A percentile compares a stretch with the other conserved stretches of the same genome.
These are phyloP conservation scores for Hololepta plana DNA, from an alignment of 2,888 invertebrate genomes.

Conservation along the genomic window DNA sequence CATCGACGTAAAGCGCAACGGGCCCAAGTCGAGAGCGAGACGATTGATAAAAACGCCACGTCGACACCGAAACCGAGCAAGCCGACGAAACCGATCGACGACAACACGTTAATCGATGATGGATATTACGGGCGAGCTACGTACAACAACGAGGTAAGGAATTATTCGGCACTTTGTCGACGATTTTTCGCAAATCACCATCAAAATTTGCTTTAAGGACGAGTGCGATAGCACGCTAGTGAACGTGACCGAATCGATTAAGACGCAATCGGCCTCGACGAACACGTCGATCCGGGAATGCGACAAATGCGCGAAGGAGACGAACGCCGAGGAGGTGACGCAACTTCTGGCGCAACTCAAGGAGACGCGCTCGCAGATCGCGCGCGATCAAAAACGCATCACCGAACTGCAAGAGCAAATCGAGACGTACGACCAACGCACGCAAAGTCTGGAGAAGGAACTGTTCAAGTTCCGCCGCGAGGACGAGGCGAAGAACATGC, in stretches of 20 bases:
- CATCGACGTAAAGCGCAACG: conserved; percentile 11
- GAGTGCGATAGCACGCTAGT: conserved; percentile 10
- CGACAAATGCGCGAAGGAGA: too few species aligned
- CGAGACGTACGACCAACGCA: conserved; percentile 49
- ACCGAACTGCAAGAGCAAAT: conserved; percentile 64
- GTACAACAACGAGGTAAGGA: conserved; percentile 14
- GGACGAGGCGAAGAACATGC: conserved; percentile 58
- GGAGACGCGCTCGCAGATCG: conserved; percentile 45
- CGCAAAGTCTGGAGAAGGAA: conserved; percentile 50
- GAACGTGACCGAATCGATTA: too few species aligned
- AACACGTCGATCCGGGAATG: conserved; percentile 11
- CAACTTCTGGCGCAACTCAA: conserved; percentile 50
- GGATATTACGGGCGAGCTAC: too few species aligned
- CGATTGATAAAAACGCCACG: conserved; percentile 8
- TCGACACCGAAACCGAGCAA: conserved; percentile 7
- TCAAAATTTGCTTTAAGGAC: conserved; percentile 6
- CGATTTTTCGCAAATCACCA: too few species aligned
- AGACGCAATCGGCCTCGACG: conserved; percentile 7
- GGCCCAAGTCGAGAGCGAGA: conserved; percentile 4
- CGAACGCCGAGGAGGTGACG: conserved; percentile 26
- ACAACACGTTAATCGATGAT: too few species aligned
- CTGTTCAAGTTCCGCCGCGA: conserved; percentile 38
- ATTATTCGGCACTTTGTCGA: too few species aligned
- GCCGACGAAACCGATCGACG: conserved; percentile 11
- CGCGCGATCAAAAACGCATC: conserved; percentile 53